Base-by-base conservation (phyloP, 1,140 invertebrate genomes). In the Drosophila bocqueti region DNA sequence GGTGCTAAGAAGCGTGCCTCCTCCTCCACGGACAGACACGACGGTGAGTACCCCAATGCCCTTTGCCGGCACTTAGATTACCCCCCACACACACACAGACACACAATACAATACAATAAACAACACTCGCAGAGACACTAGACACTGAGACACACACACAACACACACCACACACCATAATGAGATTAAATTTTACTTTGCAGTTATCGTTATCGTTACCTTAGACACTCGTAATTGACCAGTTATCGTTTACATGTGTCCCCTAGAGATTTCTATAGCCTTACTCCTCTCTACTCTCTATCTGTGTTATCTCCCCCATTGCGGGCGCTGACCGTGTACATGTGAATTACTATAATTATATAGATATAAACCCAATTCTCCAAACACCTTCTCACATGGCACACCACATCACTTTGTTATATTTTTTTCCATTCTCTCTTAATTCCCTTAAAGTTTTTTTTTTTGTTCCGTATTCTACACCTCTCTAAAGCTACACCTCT, bases 1-100 rank as follows among this genome's bases (percentile, higher is more conserved):
- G 96, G 95, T 81, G 96, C 96, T 92, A 97, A 97, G 93, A 97
- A 97, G 94, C 95, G 96, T 82, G 96, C 96, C 55, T 96, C 96
- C 54, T 96, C 96, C 54, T 96, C 96, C 40, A 94, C 96, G 59
- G 96, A 96, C 91, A 94, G 96, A 77, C 95, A 95, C 79, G 95
- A 96, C 95, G 95, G 95, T 96, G 91, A 94, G 94, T 91, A 64
- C 8, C 46, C 29, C 29, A 21, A 36, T 40, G 54, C 45, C 49
- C 29, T 29, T 13, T 16, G 36, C 31, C 38, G 4, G 38, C 34
- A 45, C 31, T 26, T 45, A 38, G 50, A 43, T 54, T 46, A 68
- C 46, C 55, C 47, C 60, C 40, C 31, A 58, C 40, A 76, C 61
- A 21, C 49, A 34, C 10, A 76, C 62, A 58, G 8, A 61, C 50